Evolutionary conservation across 1,140 invertebrate genomes (phyloP).

Genomic region (Lutraria rhynchaena): DNA sequence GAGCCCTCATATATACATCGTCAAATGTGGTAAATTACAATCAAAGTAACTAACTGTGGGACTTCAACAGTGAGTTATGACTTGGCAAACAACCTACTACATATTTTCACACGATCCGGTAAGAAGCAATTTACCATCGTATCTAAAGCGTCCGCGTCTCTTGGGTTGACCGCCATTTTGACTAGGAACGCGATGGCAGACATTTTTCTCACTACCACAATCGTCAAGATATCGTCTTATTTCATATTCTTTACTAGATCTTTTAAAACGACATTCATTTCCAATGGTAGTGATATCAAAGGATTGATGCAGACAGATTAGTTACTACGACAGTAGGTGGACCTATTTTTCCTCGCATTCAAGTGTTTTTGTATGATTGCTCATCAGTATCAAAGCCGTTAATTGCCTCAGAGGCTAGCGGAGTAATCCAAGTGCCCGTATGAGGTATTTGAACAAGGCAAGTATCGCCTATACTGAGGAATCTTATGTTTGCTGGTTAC

Average conservation of each 20-base stretch:
- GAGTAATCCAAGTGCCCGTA: constrained; percentile 52
- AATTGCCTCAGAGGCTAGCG: constrained; percentile 39
- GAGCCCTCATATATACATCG: background rate
- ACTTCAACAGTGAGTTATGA: constrained; percentile 23
- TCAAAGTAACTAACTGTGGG: constrained; percentile 44
- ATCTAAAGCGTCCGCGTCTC: constrained; percentile 28
- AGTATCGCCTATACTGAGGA: constrained; percentile 38
- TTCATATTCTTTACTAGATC: constrained; percentile 30
- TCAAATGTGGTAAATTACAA: constrained; percentile 39
- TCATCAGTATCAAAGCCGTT: constrained; percentile 59
- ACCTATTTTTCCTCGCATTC: constrained; percentile 33
- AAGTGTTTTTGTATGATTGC: constrained; percentile 49
- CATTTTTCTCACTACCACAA: constrained; percentile 24
- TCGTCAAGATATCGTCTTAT: constrained; percentile 24
- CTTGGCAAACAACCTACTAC: constrained; percentile 48
- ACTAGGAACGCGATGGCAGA: constrained; percentile 42
- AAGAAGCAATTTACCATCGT: constrained; percentile 48
- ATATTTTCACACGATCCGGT: constrained; percentile 52
- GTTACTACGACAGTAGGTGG: constrained; percentile 23
- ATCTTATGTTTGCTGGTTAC: constrained; percentile 44
- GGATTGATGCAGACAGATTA: constrained; percentile 44
- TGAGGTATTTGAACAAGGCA: constrained; percentile 48
- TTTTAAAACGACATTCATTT: constrained; percentile 55
- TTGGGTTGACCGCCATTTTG: constrained; percentile 59
- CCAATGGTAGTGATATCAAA: constrained; percentile 54